Conservation (phyloP, 2,797 vertebrate species). For the Melanotaenia maccullochi region DNA sequence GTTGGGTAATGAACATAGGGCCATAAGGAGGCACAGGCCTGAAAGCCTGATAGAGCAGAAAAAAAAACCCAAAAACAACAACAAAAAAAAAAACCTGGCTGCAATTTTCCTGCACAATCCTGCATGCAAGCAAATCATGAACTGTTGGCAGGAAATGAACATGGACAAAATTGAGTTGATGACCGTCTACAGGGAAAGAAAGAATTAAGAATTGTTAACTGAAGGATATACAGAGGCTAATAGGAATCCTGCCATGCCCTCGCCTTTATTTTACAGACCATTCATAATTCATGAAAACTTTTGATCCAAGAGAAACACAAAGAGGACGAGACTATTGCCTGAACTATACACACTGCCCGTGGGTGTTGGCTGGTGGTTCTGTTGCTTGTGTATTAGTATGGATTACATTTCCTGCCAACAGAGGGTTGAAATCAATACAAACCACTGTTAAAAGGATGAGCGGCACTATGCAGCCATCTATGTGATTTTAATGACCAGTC, state of each 20-base stretch:
- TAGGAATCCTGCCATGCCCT: constrained; percentile 2
- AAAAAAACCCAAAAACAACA: too few relatives aligned
- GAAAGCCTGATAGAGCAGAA: not conserved
- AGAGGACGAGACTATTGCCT: constrained; percentile 26
- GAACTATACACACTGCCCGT: constrained; percentile 21
- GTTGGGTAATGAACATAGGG: constrained; percentile 1
- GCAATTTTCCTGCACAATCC: not conserved
- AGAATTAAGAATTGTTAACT: not conserved
- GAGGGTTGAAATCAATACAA: constrained; percentile 61
- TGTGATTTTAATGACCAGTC: constrained; percentile 40
- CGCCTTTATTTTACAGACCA: constrained; percentile 17
- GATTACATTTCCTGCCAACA: constrained; percentile 65
- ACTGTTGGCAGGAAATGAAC: not conserved
- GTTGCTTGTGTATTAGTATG: constrained; percentile 53
- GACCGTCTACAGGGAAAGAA: not conserved
- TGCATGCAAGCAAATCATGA: constrained; percentile 2
- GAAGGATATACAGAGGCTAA: constrained; percentile 10
- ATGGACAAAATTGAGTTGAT: too few relatives aligned
- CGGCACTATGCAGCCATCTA: constrained; percentile 24
- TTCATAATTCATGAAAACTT: constrained; percentile 31
- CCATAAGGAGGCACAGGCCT: not conserved
- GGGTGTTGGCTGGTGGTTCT: constrained; percentile 35
- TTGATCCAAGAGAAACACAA: constrained; percentile 26
- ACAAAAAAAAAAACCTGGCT: not conserved
- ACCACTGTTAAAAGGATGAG: constrained; percentile 35